Percentiles rank a stretch among this genome's conserved stretches.
Conservation (phyloP, 2,797 vertebrate species). For the Pangasius larnaudii region DNA sequence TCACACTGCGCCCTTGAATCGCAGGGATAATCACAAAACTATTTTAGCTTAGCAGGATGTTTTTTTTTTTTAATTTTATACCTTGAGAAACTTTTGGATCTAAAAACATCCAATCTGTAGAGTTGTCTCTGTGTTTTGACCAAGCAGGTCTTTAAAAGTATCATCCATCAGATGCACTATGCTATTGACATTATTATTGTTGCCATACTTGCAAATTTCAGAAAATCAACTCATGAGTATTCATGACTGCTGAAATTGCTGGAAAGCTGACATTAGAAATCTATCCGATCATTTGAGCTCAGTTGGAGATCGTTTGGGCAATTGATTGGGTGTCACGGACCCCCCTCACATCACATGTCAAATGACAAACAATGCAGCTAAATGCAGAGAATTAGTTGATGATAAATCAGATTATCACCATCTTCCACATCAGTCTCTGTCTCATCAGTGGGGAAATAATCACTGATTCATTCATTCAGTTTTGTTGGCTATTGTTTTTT, state of each 20-base stretch:
- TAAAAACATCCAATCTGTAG: neutral
- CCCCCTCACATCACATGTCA: neutral
- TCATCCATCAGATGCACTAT: neutral
- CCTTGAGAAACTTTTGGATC: neutral
- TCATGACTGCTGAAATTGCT: neutral
- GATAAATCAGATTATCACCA: neutral
- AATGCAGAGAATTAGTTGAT: neutral
- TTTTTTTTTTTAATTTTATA: neutral
- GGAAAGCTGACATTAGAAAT: neutral
- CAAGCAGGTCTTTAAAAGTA: no score
- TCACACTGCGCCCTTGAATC: neutral
- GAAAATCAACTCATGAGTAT: neutral
- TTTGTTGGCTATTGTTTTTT: neutral
- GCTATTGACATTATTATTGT: neutral
- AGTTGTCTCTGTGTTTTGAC: neutral
- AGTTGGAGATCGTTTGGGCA: neutral
- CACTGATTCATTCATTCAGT: neutral
- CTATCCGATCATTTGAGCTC: neutral
- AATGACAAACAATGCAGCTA: neutral
- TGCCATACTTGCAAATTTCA: neutral
- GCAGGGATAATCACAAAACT: neutral
- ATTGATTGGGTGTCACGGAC: neutral
- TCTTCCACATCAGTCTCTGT: neutral
- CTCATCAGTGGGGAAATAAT: neutral
- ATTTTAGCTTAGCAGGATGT: neutral